Conservation (phyloP, 1,140 invertebrate species). For the Odontomachus brunneus region DNA sequence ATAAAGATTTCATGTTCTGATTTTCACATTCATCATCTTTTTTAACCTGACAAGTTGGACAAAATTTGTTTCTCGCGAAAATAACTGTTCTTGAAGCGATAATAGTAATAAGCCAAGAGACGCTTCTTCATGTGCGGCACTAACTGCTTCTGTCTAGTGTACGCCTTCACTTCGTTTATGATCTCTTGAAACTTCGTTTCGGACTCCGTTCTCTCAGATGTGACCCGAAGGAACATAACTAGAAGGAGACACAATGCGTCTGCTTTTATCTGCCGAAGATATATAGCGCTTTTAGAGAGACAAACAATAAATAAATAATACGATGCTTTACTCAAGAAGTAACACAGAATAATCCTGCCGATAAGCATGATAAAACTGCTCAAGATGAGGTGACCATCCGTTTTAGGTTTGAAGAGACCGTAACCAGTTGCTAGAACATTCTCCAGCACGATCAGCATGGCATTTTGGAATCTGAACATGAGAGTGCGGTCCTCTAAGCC, state of each 20-base stretch:
- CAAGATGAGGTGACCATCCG: slow-evolving; percentile 71
- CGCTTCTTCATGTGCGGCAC: slow-evolving; percentile 79
- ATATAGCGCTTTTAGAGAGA: background rate
- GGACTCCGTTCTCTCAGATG: slow-evolving; percentile 71
- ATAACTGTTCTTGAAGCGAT: slow-evolving; percentile 80
- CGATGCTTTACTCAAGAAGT: slow-evolving; percentile 76
- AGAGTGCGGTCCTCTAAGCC: slow-evolving; percentile 58
- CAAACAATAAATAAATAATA: background rate
- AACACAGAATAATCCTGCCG: slow-evolving; percentile 79
- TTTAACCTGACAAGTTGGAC: slow-evolving; percentile 77
- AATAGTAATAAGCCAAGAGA: slow-evolving; percentile 78
- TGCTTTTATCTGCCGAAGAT: background rate
- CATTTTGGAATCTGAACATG: slow-evolving; percentile 70
- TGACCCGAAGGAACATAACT: slow-evolving; percentile 80
- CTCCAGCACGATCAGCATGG: slow-evolving; percentile 79
- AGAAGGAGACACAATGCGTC: slow-evolving; percentile 4
- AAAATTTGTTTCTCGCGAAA: slow-evolving; percentile 80
- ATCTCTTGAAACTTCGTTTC: slow-evolving; percentile 80
- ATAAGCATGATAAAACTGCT: slow-evolving; percentile 78
- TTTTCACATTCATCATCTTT: background rate
- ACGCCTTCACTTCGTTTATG: slow-evolving; percentile 81
- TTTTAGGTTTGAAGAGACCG: slow-evolving; percentile 71
- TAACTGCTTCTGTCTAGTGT: slow-evolving; percentile 80
- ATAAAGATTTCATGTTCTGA: background rate
- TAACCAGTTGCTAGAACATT: slow-evolving; percentile 80